Evolutionary conservation across 1,140 invertebrate genomes (phyloP), one percentile per base, ranked within the genome.

Genomic region (Drosophila elegans): DNA sequence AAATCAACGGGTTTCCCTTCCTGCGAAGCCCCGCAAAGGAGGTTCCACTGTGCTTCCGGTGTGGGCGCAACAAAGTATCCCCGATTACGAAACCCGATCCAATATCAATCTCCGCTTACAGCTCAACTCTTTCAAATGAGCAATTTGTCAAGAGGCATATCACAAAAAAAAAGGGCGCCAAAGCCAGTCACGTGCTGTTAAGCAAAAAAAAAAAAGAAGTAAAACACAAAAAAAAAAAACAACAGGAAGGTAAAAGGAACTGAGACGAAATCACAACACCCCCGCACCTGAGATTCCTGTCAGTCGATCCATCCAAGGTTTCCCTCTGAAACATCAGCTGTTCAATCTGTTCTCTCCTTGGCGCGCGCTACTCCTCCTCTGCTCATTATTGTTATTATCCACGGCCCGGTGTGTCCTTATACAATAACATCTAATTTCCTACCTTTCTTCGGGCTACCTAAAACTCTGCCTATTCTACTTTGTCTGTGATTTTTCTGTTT

Each of bases 351-450:
- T 32, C 13, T 16, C 7, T 13, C 6, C 36, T 78, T 82, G 83
- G 83, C 83, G 83, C 83, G 75, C 59, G 83, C 72, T 88, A 74
- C 44, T 73, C 25, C 51, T 62, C 44, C 71, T 66, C 55, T 77
- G 64, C 39, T 72, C 67, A 71, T 86, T 63, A 78, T 86, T 72
- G 68, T 88, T 90, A 89, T 89, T 89, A 84, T 89, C 84, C 69
- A 88, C 84, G 84, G 84, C 84, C 84, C 85, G 84, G 84, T 89
- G 84, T 89, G 80, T 80, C 64, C 74, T 84, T 89, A 89, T 78
- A 89, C 85, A 89, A 89, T 89, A 89, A 89, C 84, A 84, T 89
- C 74, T 83, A 89, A 89, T 89, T 89, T 89, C 76, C 80, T 90
- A 90, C 78, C 82, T 74, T 29, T 56, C 51, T 4, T 36, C 2